Evolutionary conservation across 1,140 invertebrate species (phyloP).

Genomic region (Amphibalanus amphitrite): DNA sequence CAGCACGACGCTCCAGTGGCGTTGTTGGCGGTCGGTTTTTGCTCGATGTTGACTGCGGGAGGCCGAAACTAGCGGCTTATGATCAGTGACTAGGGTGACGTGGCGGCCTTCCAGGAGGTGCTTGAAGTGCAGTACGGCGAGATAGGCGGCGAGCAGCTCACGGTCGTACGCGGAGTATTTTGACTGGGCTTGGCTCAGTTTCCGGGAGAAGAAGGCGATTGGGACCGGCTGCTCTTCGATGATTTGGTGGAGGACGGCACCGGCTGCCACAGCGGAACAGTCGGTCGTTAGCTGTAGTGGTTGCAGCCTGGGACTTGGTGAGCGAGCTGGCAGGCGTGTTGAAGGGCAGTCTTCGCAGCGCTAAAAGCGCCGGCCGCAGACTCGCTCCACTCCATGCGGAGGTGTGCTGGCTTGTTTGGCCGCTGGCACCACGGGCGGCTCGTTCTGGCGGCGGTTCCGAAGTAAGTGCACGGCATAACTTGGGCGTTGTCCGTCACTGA

Average conservation of each 20-base stretch:
- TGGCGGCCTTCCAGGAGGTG: constrained; percentile 21
- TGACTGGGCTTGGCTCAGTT: constrained; percentile 12
- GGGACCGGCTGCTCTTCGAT: constrained; percentile 8
- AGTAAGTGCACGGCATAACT: too few relatives aligned
- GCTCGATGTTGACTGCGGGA: not conserved
- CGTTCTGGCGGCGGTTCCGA: too few relatives aligned
- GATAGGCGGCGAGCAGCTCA: constrained; percentile 19
- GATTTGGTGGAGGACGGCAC: constrained; percentile 11
- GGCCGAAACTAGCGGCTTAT: constrained; percentile 20
- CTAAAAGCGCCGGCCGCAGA: too few relatives aligned
- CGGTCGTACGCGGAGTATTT: constrained; percentile 17
- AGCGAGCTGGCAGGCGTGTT: too few relatives aligned
- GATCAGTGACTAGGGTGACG: constrained; percentile 21
- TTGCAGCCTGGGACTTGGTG: too few relatives aligned
- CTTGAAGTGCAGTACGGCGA: constrained; percentile 20
- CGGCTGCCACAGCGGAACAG: too few relatives aligned
- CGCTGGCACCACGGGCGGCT: too few relatives aligned
- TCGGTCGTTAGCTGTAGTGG: too few relatives aligned
- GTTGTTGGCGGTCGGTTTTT: not conserved
- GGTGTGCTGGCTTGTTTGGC: too few relatives aligned
- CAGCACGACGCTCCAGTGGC: constrained; percentile 7
- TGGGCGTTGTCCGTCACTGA: too few relatives aligned
- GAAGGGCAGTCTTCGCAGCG: too few relatives aligned
- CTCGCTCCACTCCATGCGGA: too few relatives aligned
- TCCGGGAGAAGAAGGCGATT: constrained; percentile 13